phyloP scores from a whole-genome alignment of 2,888 invertebrate species.

The Marronus borbonicus region DNA sequence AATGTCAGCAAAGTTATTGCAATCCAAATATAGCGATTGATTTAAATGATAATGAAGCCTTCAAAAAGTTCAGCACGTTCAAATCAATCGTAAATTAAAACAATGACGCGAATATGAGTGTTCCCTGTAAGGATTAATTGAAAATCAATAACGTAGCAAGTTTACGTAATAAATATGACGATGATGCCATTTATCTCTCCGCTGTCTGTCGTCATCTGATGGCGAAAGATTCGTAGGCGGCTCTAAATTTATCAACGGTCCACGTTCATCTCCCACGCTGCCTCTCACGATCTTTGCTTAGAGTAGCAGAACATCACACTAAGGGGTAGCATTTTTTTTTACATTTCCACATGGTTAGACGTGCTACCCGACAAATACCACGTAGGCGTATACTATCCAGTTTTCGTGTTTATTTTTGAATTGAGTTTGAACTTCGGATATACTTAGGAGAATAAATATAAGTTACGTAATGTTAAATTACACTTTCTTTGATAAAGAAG shows the following conservation, averaged over 20 bases:
- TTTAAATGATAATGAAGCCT: too few species aligned
- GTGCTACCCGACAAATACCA: not conserved
- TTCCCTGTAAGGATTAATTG: slow-evolving; percentile 5
- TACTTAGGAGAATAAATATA: not conserved
- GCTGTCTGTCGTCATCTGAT: not conserved
- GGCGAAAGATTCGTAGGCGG: slow-evolving; percentile 8
- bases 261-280: slow-evolving; percentile 18
- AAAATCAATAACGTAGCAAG: slow-evolving; percentile 21
- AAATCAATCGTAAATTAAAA: not conserved
- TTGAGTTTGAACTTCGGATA: not conserved
- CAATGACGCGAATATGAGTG: not conserved
- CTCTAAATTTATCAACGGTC: slow-evolving; percentile 9
- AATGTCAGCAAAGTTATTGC: too few species aligned
- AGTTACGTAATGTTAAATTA: too few species aligned
- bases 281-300: not conserved
- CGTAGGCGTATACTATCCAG: not conserved
- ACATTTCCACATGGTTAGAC: slow-evolving; percentile 9
- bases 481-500: too few species aligned
- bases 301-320: slow-evolving; percentile 6
- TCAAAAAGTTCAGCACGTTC: not conserved
- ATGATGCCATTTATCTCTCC: slow-evolving; percentile 9
- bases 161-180: slow-evolving; percentile 17
- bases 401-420: slow-evolving; percentile 8
- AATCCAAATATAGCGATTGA: too few species aligned
- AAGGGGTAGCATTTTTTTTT: slow-evolving; percentile 16